Percentiles rank a stretch among this genome's conserved stretches.
Evolutionary conservation across 2,888 invertebrate species (phyloP).

Genomic region (Magallana nippona): DNA sequence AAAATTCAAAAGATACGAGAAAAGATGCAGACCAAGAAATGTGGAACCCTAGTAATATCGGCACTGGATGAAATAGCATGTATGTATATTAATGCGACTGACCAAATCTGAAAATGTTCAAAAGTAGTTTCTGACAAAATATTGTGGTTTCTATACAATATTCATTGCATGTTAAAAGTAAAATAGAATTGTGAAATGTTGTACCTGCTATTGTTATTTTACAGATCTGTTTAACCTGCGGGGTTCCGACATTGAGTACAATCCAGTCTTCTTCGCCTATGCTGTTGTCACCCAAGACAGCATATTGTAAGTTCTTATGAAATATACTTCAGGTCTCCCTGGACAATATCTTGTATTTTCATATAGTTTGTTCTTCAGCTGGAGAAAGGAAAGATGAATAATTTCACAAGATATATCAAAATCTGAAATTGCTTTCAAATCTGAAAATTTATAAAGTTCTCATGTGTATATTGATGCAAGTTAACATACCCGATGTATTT

Average conservation of each 20-base stretch:
- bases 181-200: not conserved
- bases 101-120: too few relatives aligned
- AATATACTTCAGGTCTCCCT: conserved; percentile 63
- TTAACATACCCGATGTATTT: not conserved
- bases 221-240: conserved; percentile 91
- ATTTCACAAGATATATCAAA: not conserved
- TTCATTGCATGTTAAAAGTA: not conserved
- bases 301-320: conserved; percentile 74
- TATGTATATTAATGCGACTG: conserved; percentile 57
- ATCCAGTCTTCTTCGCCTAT: conserved; percentile 85
- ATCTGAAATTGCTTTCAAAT: too few relatives aligned
- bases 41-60: conserved; percentile 90
- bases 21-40: conserved; percentile 85
- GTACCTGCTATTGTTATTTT: conserved; percentile 38
- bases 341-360: not conserved
- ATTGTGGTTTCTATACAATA: too few relatives aligned
- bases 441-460: too few relatives aligned
- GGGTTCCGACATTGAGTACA: conserved; percentile 92
- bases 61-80: conserved; percentile 92
- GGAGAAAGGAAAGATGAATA: not conserved
- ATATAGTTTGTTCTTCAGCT: too few relatives aligned
- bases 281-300: conserved; percentile 77
- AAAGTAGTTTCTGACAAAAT: too few relatives aligned
- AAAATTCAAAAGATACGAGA: conserved; percentile 87
- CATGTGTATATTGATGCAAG: not conserved